Percentiles rank a stretch among this genome's conserved stretches.
phyloP scores from a whole-genome alignment of 2,888 invertebrate species.

The Drosophila nigricruria region DNA sequence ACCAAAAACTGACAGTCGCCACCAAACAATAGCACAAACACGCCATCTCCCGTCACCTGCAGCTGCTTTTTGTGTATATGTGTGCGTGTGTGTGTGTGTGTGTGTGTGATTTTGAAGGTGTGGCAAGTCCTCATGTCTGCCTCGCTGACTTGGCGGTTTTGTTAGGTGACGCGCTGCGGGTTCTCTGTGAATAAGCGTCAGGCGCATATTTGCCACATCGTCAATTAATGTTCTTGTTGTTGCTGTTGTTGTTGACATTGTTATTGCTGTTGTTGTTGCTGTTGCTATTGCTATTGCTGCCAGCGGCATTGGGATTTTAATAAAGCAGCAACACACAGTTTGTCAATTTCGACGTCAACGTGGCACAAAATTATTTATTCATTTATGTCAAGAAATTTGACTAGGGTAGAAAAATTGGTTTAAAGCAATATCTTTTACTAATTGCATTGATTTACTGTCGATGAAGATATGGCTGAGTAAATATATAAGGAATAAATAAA shows the following conservation, averaged over 20 bases:
- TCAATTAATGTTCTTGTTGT: conserved; percentile 56
- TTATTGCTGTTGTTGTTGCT: conserved; percentile 5
- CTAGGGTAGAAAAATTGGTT: not conserved
- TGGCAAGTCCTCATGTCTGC: conserved; percentile 48
- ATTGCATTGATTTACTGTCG: not conserved
- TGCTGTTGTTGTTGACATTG: conserved; percentile 26
- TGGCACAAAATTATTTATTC: conserved; percentile 30
- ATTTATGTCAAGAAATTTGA: conserved; percentile 16
- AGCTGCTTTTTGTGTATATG: conserved; percentile 30
- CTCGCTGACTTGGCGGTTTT: conserved; percentile 62
- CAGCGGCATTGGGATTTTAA: conserved; percentile 10
- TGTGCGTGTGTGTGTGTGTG: conserved; percentile 17
- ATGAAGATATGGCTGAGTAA: not conserved
- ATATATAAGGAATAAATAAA: not conserved
- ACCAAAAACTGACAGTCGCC: conserved; percentile 75
- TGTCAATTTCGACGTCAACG: conserved; percentile 44
- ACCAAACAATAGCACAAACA: conserved; percentile 60
- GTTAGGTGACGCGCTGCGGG: conserved; percentile 38
- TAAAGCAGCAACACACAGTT: conserved; percentile 19
- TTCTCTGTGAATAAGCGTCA: conserved; percentile 42
- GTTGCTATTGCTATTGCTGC: conserved; percentile 13
- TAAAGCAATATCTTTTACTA: conserved; percentile 7
- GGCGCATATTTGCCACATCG: conserved; percentile 63
- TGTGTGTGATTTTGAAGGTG: conserved; percentile 33
- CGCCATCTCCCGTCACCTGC: conserved; percentile 56